Base-by-base conservation (phyloP, 1,140 invertebrate species). In the Harlomillsia oculata region DNA sequence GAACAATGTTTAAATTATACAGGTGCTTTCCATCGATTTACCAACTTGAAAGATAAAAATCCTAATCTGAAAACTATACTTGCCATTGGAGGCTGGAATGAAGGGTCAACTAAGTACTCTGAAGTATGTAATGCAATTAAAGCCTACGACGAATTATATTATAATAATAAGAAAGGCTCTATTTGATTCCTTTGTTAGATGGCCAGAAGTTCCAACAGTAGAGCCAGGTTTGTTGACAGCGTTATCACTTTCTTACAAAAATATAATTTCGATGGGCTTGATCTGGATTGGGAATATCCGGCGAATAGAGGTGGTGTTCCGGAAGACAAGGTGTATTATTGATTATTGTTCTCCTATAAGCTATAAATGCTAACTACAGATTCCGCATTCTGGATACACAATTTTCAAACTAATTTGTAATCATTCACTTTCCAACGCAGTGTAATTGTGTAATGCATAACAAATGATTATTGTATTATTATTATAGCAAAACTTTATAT, bases 81-180 rank as follows among this genome's bases (percentile, higher is more conserved):
- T 0, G 81, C 82, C 0, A 79, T 88, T 50, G 86, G 85, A 13
- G 85, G 85, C 1, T 86, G 82, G 82, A 82, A 80, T 57, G 80
- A 82, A 67, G 79, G 78, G 13, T 81, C 80, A 0, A 34, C 36
- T 2, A 81, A 78, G 56, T 85, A 79, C 67, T 84, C 82, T 0
- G 18, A 69, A 23, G 59, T 65, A 60, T 62, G 53, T 48, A 21
- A 25, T 21, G 11, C 20, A 48, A 48, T 9, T 34, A n/a, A 9
- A 34, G n/a, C 32, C 9, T 34, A n/a, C n/a, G 32, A 34, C n/a
- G 32, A 34, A 34, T 34, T 34, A 11, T n/a, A 13, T 3, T 46
- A 46, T 25, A 54, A 43, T 20, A 29, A n/a, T 1, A 5, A 5
- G 20, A 45, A 20, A 14, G 18, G 11, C 25, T 20, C 1, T 43